A percentile compares a stretch with the other conserved stretches of the same genome.
These are phyloP conservation scores for Cybosia mesomella DNA, from an alignment of 2,888 invertebrate species.

Conservation along the genomic window DNA sequence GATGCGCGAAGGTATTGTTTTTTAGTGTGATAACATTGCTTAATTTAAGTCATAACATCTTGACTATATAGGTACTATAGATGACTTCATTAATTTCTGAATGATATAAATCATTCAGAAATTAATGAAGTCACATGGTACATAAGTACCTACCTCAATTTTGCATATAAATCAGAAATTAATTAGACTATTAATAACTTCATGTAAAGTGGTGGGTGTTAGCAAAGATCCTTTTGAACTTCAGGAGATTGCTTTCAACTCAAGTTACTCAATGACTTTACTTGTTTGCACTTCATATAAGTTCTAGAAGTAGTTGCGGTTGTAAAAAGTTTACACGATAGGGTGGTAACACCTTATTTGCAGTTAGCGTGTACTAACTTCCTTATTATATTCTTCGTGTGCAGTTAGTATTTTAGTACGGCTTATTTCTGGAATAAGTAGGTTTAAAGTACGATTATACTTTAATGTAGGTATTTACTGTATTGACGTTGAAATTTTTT, in stretches of 20 bases:
- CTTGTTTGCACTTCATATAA: conserved; percentile 32
- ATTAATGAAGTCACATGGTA: too few relatives aligned
- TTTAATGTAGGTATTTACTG: too few relatives aligned
- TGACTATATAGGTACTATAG: too few relatives aligned
- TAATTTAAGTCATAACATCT: too few relatives aligned
- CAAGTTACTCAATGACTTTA: conserved; percentile 15
- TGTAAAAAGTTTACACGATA: conserved; percentile 10
- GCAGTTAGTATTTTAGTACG: not conserved
- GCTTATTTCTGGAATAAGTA: not conserved
- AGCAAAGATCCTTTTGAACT: conserved; percentile 5
- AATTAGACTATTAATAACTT: not conserved
- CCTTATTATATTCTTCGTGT: not conserved
- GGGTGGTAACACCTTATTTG: conserved; percentile 17
- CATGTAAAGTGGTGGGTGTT: not conserved
- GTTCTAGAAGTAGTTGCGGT: conserved; percentile 19
- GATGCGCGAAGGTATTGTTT: too few relatives aligned
- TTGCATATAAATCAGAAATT: not conserved
- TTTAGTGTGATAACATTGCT: too few relatives aligned
- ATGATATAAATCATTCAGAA: not conserved
- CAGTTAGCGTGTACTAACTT: conserved; percentile 9
- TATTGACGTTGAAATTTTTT: too few relatives aligned
- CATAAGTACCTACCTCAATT: not conserved
- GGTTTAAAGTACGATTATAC: not conserved
- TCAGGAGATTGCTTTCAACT: conserved; percentile 10
- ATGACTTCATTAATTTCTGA: not conserved